A percentile compares a stretch with the other conserved stretches of the same genome.
These are phyloP conservation scores for Ypsolopha sequella DNA, from an alignment of 2,888 invertebrate species.

Conservation along the genomic window DNA sequence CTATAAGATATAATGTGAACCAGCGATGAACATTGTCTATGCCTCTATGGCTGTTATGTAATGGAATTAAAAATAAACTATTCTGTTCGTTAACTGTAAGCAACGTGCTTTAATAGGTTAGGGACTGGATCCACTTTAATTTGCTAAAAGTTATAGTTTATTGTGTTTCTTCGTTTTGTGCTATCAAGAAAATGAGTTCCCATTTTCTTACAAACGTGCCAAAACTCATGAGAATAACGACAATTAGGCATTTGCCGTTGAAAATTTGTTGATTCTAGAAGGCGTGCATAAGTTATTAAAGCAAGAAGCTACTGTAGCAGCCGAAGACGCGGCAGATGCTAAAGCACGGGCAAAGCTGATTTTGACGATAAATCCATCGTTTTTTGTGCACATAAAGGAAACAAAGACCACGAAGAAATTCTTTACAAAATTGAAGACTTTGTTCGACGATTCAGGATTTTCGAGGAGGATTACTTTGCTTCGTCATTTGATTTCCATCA, in stretches of 20 bases:
- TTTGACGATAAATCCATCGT: constrained; percentile 15
- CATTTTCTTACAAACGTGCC: constrained; percentile 10
- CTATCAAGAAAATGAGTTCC: too few species aligned
- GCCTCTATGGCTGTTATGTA: too few species aligned
- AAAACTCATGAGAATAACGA: constrained; percentile 13
- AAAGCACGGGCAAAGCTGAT: constrained; percentile 19
- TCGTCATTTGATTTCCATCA: constrained; percentile 6
- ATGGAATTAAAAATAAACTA: too few species aligned
- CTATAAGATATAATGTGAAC: too few species aligned
- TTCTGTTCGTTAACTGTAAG: too few species aligned
- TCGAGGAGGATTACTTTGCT: constrained; percentile 5
- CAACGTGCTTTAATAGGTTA: too few species aligned
- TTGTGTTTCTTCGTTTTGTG: too few species aligned
- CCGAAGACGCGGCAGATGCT: constrained; percentile 6
- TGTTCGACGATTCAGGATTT: constrained; percentile 13
- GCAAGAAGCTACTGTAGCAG: neutral
- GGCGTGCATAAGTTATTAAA: constrained; percentile 11
- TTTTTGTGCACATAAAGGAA: constrained; percentile 18
- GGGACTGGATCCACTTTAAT: too few species aligned
- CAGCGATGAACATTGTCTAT: too few species aligned
- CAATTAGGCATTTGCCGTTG: constrained; percentile 15
- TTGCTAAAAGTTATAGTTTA: too few species aligned
- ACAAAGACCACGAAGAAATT: constrained; percentile 11
- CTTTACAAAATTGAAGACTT: constrained; percentile 14
- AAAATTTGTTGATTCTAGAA: constrained; percentile 13